phyloP scores from a whole-genome alignment of 2,113 vertebrate species.

The Cyphomyrus plagiostoma region DNA sequence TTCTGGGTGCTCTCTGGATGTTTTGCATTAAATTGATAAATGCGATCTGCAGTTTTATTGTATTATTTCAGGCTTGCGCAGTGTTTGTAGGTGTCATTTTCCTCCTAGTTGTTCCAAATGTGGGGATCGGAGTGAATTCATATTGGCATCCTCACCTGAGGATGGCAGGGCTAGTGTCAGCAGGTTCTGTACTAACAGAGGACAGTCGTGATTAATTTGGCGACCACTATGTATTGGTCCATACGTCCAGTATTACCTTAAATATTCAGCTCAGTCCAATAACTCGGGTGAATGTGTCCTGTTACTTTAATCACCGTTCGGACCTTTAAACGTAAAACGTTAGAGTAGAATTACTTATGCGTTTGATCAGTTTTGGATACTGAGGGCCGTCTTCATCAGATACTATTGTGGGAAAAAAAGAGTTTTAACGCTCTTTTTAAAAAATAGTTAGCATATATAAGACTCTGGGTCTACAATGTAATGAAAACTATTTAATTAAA shows the following conservation, averaged over 20 bases:
- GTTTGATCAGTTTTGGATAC: background rate
- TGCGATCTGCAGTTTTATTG: background rate
- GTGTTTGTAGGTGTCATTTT: background rate
- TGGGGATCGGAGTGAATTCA: background rate
- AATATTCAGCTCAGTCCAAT: background rate
- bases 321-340: background rate
- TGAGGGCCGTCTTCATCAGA: background rate
- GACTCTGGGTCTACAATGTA: background rate
- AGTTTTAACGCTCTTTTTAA: background rate
- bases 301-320: background rate
- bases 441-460: background rate
- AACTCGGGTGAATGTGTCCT: background rate
- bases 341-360: background rate
- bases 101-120: background rate
- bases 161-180: background rate
- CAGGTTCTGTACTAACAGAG: background rate
- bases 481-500: background rate
- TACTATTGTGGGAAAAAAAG: background rate
- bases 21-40: background rate
- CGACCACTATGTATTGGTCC: background rate
- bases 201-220: background rate
- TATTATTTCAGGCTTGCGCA: background rate
- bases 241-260: background rate
- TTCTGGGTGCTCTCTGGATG: background rate
- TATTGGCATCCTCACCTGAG: background rate